Evolutionary conservation across 2,797 vertebrate genomes (phyloP).

Genomic region (Macropodus opercularis): DNA sequence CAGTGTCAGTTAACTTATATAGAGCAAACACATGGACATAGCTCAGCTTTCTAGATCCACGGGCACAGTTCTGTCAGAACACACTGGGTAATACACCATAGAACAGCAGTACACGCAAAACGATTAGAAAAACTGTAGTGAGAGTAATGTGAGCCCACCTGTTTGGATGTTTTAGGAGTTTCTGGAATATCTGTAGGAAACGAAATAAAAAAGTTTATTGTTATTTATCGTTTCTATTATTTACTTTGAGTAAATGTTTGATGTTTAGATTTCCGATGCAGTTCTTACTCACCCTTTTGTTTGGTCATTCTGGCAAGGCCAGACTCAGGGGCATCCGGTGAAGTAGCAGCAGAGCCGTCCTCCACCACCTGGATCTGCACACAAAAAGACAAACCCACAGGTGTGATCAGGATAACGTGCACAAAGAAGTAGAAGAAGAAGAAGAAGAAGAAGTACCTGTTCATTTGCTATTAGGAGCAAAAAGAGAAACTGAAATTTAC

Average conservation of each 20-base stretch:
- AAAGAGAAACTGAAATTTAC: background rate
- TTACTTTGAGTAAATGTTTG: background rate
- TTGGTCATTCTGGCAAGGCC: slow-evolving; percentile 81
- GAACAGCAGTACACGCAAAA: background rate
- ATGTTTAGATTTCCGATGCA: background rate
- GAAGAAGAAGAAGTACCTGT: background rate
- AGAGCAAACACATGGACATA: background rate
- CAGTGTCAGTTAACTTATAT: background rate
- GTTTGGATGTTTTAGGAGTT: slow-evolving; percentile 86
- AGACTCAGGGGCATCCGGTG: slow-evolving; percentile 92
- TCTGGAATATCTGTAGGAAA: slow-evolving; percentile 86
- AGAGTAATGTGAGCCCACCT: slow-evolving; percentile 79
- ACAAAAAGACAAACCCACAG: background rate
- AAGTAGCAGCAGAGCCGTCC: slow-evolving; percentile 89
- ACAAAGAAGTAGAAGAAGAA: no score
- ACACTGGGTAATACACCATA: background rate
- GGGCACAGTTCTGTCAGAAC: background rate
- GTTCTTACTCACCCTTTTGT: slow-evolving; percentile 83
- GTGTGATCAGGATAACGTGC: background rate
- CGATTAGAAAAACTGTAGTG: background rate
- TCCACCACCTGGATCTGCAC: slow-evolving; percentile 94
- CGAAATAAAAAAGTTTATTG: background rate
- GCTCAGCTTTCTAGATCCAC: background rate
- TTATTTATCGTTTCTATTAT: background rate
- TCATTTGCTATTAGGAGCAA: background rate